Evolutionary conservation across 2,888 invertebrate genomes (phyloP).

Genomic region (Erebia ligea): DNA sequence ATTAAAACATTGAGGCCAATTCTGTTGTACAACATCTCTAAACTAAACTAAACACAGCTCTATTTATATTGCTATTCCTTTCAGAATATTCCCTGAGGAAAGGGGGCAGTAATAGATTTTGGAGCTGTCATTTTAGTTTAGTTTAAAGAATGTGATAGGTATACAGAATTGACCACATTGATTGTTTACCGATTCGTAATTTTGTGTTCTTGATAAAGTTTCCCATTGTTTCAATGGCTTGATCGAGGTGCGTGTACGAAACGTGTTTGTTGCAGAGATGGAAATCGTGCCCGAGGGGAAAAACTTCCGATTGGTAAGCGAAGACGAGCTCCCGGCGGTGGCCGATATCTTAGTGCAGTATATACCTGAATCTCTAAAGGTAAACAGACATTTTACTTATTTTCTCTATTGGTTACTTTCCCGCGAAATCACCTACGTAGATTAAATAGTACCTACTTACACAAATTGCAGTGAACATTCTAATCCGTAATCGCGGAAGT

Average conservation of each 20-base stretch:
- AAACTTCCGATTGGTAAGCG: conserved; percentile 93
- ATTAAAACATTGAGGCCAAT: neutral
- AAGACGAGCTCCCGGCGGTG: conserved; percentile 92
- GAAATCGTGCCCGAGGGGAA: conserved; percentile 93
- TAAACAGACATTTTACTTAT: conserved; percentile 59
- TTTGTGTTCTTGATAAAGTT: neutral
- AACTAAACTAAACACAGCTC: too few relatives aligned
- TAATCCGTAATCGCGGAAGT: too few relatives aligned
- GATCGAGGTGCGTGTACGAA: conserved; percentile 18
- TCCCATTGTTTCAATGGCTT: neutral
- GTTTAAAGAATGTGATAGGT: too few relatives aligned
- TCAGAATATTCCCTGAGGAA: too few relatives aligned
- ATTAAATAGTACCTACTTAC: too few relatives aligned
- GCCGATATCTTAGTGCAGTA: conserved; percentile 90
- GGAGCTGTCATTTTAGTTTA: too few relatives aligned
- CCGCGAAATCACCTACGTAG: neutral
- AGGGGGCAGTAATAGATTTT: too few relatives aligned
- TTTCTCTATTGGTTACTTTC: neutral
- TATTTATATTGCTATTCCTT: too few relatives aligned
- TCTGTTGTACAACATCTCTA: too few relatives aligned
- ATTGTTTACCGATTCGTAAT: neutral
- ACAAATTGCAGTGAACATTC: too few relatives aligned
- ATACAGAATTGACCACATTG: too few relatives aligned
- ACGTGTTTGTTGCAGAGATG: conserved; percentile 86
- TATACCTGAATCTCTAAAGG: conserved; percentile 94